Base-by-base conservation (phyloP, 2,888 invertebrate species). In the Silvanus unidentatus region DNA sequence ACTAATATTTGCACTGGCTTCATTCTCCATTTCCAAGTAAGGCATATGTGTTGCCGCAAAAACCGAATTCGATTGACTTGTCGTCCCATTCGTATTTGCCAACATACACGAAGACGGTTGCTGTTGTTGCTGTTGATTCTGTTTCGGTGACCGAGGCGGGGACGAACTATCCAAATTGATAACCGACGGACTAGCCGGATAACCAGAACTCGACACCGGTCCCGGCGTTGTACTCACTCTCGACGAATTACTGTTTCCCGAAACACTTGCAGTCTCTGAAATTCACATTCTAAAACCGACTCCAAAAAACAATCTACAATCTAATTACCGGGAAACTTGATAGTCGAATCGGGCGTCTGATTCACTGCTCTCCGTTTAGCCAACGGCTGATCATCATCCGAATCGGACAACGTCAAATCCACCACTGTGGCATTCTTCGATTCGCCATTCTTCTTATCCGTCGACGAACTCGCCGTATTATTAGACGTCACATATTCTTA, bases 401-500 rank as follows among this genome's bases (percentile, higher is more conserved):
- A 84, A 70, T 86, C 86, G 1, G 85, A 85, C n/a, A 77, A 53
- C 0, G 86, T 86, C 51, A 86, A 73, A 70, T 87, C 87, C 13
- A 86, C 84, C 2, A 79, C 70, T 1, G 66, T 64, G 37, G 68
- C 63, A 4, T 75, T 72, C 28, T 71, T 66, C 36, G 72, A 68
- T 4, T 63, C 64, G 1, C 56, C 49, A 29, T 48, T 51, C 4
- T 55, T 53, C 44, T 58, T 58, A 16, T 65, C 63, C 3, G 61
- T 59, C 1, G 65, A 54, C 16, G 61, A 61, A 10, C 59, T 62
- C 35, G 59, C 58, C 32, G 57, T 54, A 11, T 45, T 52, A 35
- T 57, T 56, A n/a, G 63, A 58, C 40, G 52, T 58, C 11, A 67
- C 63, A 42, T 66, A 56, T 59, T 67, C 69, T 66, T 45, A n/a